Evolutionary conservation across 2,888 invertebrate genomes (phyloP).

Genomic region (Euplagia quadripunctaria): DNA sequence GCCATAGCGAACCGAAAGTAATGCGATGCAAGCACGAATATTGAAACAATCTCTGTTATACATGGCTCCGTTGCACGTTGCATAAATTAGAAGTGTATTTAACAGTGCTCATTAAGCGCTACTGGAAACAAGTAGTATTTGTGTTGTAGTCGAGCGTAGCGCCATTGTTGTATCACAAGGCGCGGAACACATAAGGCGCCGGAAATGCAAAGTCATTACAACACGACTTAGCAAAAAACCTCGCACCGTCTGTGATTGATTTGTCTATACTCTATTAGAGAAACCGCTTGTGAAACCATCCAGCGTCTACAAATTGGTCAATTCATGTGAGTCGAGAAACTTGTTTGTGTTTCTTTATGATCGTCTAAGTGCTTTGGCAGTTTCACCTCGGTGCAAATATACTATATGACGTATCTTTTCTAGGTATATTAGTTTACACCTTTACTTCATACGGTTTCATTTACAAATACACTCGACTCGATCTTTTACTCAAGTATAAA

Average conservation of each 20-base stretch:
- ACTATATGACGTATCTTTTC: conserved; percentile 54
- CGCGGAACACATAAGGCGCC: conserved; percentile 58
- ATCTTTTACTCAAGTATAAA: conserved; percentile 53
- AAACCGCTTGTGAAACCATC: conserved; percentile 73
- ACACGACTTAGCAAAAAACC: conserved; percentile 71
- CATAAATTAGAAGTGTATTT: conserved; percentile 69
- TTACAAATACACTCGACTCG: conserved; percentile 48
- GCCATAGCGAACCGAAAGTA: conserved; percentile 66
- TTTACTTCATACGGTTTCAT: conserved; percentile 57
- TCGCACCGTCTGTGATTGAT: conserved; percentile 75
- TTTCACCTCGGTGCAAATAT: conserved; percentile 64
- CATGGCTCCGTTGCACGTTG: conserved; percentile 57
- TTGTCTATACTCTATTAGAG: conserved; percentile 60
- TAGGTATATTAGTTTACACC: conserved; percentile 57
- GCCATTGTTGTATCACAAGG: conserved; percentile 66
- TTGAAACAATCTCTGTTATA: conserved; percentile 58
- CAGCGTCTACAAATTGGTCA: conserved; percentile 76
- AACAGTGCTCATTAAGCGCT: conserved; percentile 75
- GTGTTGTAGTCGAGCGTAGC: conserved; percentile 57
- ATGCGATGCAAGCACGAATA: conserved; percentile 67
- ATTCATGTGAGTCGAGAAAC: conserved; percentile 72
- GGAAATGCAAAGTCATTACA: conserved; percentile 75
- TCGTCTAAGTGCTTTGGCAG: conserved; percentile 63
- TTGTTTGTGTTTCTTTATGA: conserved; percentile 72
- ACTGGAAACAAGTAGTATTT: conserved; percentile 64